Conservation (phyloP, 2,888 invertebrate species). For the Drosophila leonis region DNA sequence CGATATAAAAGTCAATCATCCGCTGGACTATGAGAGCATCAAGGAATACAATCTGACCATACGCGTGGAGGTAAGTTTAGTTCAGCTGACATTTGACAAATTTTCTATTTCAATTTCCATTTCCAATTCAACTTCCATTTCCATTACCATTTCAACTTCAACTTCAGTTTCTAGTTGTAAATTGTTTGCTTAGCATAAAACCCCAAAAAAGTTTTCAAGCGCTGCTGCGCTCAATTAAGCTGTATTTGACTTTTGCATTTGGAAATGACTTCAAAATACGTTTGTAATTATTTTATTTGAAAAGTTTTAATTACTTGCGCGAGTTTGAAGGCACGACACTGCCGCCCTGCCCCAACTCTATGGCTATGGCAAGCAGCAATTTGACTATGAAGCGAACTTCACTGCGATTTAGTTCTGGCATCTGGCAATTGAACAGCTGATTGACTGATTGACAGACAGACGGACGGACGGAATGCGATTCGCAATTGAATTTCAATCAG, state of each 20-base stretch:
- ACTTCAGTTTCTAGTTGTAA: slow-evolving; percentile 17
- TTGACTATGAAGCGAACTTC: slow-evolving; percentile 9
- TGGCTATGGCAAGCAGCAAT: slow-evolving; percentile 18
- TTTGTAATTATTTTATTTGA: slow-evolving; percentile 77
- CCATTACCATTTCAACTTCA: neutral
- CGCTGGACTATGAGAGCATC: slow-evolving; percentile 96
- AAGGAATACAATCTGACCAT: slow-evolving; percentile 98
- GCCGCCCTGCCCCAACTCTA: neutral
- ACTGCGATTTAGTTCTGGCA: slow-evolving; percentile 18
- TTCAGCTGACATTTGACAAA: slow-evolving; percentile 25
- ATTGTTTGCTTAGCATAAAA: slow-evolving; percentile 14
- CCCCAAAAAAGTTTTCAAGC: slow-evolving; percentile 27
- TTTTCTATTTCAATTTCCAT: neutral
- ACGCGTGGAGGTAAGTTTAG: slow-evolving; percentile 93
- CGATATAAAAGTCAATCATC: slow-evolving; percentile 98
- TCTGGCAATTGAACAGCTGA: slow-evolving; percentile 36
- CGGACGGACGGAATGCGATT: slow-evolving; percentile 27
- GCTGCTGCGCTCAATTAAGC: slow-evolving; percentile 56
- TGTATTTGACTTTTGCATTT: slow-evolving; percentile 74
- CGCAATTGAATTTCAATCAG: slow-evolving; percentile 62
- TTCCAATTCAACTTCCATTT: neutral
- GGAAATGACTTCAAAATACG: slow-evolving; percentile 63
- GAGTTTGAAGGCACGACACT: slow-evolving; percentile 26
- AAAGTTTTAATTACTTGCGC: slow-evolving; percentile 79
- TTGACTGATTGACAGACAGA: slow-evolving; percentile 43